Conservation (phyloP, 2,888 invertebrate genomes). For the Lampropteryx suffumata region DNA sequence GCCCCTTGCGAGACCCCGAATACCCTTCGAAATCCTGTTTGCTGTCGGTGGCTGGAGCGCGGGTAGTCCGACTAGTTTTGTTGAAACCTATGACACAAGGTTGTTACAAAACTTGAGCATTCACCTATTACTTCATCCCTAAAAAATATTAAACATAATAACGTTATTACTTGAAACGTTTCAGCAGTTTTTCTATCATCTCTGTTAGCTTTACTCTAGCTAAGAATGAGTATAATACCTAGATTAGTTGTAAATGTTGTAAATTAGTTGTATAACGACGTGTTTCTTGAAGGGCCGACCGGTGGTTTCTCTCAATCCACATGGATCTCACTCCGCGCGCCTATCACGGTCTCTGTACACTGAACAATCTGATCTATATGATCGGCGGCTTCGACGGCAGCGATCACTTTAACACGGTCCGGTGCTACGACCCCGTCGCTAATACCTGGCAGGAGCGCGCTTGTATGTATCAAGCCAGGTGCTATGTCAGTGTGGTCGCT, state of each 20-base stretch:
- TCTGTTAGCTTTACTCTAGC: too few relatives aligned
- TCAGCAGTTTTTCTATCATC: too few relatives aligned
- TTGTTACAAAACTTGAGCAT: conserved; percentile 55
- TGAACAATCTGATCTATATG: conserved; percentile 88
- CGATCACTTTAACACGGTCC: conserved; percentile 89
- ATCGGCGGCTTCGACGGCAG: conserved; percentile 93
- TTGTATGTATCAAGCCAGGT: conserved; percentile 91
- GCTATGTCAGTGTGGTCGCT: conserved; percentile 90
- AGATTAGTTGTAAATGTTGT: too few relatives aligned
- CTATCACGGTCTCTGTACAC: conserved; percentile 89
- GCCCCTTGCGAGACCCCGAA: conserved; percentile 86
- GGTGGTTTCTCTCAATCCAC: conserved; percentile 88
- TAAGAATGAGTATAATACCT: too few relatives aligned
- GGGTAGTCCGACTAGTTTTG: conserved; percentile 92
- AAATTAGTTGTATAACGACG: too few relatives aligned
- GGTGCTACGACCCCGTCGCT: conserved; percentile 90
- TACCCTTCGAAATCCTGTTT: conserved; percentile 90
- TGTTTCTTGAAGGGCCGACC: conserved; percentile 80
- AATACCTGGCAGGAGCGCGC: conserved; percentile 90
- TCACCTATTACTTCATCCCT: too few relatives aligned
- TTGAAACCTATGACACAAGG: conserved; percentile 90
- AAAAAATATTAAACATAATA: too few relatives aligned
- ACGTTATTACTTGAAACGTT: too few relatives aligned
- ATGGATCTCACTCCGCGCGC: conserved; percentile 88
- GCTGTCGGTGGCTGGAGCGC: conserved; percentile 93